A percentile compares a stretch with the other conserved stretches of the same genome.
phyloP scores from a whole-genome alignment of 2,113 vertebrate species.

The Colinus virginianus region DNA sequence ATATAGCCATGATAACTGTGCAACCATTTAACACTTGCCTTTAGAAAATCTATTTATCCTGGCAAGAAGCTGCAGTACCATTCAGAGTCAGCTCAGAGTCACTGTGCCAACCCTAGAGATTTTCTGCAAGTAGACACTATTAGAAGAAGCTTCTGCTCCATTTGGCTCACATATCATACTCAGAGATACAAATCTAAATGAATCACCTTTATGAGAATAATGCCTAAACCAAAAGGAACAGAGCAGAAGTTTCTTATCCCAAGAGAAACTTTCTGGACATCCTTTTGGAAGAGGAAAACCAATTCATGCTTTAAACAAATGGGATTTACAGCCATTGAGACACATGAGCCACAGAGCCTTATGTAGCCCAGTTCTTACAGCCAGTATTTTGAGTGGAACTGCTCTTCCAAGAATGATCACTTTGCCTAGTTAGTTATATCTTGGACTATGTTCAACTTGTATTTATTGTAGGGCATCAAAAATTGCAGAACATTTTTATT shows the following conservation, averaged over 20 bases:
- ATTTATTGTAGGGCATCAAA: neutral
- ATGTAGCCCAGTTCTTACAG: neutral
- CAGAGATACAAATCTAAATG: neutral
- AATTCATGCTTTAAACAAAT: neutral
- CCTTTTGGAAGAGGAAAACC: neutral
- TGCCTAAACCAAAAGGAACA: neutral
- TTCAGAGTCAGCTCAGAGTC: neutral
- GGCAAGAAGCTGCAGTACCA: neutral
- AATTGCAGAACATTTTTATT: fast-evolving
- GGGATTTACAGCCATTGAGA: neutral
- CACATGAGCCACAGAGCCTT: neutral
- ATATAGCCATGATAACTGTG: neutral
- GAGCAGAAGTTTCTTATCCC: neutral
- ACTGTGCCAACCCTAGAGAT: neutral
- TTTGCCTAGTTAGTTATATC: neutral
- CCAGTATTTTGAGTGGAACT: neutral
- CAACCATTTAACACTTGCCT: neutral
- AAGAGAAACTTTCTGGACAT: neutral
- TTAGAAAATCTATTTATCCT: neutral
- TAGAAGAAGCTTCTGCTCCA: neutral
- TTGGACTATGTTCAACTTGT: neutral
- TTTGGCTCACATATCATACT: neutral
- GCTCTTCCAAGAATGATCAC: neutral
- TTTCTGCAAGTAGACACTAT: neutral
- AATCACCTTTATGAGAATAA: neutral